A percentile compares a stretch with the other conserved stretches of the same genome.
Evolutionary conservation across 2,888 invertebrate genomes (phyloP).

Genomic region (Andrena camellia): DNA sequence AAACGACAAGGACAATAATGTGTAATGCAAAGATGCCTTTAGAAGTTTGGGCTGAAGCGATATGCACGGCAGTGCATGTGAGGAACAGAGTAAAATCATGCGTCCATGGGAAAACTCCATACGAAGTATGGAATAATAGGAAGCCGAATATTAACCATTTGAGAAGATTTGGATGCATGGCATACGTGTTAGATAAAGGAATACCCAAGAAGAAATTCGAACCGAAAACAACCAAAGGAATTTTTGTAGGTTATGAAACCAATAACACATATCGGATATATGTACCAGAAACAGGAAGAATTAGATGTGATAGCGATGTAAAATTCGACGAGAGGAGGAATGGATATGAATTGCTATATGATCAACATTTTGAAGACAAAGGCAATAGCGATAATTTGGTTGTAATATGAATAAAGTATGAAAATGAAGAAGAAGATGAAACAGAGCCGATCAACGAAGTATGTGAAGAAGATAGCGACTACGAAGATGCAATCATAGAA

Average conservation of each 20-base stretch:
- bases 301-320: conserved; percentile 1
- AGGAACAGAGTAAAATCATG: conserved; percentile 16
- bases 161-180: conserved; percentile 28
- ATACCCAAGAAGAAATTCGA: not conserved
- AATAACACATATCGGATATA: conserved; percentile 31
- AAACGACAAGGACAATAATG: conserved; percentile 12
- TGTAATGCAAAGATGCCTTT: not conserved
- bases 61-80: not conserved
- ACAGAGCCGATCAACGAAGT: not conserved
- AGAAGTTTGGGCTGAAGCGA: conserved; percentile 7
- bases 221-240: conserved; percentile 16
- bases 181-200: conserved; percentile 6
- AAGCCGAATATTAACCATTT: conserved; percentile 14
- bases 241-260: conserved; percentile 8
- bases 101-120: not conserved
- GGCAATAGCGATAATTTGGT: not conserved
- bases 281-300: conserved; percentile 9
- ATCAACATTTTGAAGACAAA: not conserved
- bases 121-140: conserved; percentile 9
- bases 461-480: conserved; percentile 1
- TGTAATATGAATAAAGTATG: not conserved
- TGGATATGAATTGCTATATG: not conserved
- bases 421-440: not conserved
- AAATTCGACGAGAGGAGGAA: conserved; percentile 22
- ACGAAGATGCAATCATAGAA: conserved; percentile 8